Conservation (phyloP, 2,797 vertebrate species). For the Hydrocynus forskahlii region DNA sequence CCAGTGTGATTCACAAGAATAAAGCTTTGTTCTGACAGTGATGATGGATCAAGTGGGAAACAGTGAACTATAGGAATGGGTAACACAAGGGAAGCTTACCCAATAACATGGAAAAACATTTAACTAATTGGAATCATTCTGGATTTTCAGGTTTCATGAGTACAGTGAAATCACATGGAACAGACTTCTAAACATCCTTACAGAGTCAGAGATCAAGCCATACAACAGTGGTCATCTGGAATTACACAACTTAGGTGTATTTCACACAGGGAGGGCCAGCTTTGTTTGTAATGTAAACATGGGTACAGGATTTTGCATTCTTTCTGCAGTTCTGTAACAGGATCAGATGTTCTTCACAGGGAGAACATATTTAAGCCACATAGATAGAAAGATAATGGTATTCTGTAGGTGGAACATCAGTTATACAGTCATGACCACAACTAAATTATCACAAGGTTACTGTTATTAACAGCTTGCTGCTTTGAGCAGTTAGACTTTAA, state of each 20-base stretch:
- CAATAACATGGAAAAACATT: not conserved
- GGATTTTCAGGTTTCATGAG: not conserved
- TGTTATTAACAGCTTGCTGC: not conserved
- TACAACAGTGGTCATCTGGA: conserved; percentile 3
- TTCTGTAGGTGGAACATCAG: not conserved
- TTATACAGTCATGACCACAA: not conserved
- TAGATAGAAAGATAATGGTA: conserved; percentile 1
- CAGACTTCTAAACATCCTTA: not conserved
- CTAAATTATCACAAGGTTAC: not conserved
- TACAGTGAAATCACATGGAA: not conserved
- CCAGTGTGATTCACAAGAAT: no score
- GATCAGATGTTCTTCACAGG: conserved; percentile 9
- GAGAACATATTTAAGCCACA: conserved; percentile 7
- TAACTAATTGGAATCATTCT: not conserved
- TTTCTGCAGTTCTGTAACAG: conserved; percentile 2
- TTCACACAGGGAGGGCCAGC: not conserved
- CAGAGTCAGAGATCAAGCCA: not conserved
- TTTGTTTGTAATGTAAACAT: conserved; percentile 15
- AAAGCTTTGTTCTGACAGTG: no score
- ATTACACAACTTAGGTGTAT: not conserved
- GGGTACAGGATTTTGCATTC: conserved; percentile 9
- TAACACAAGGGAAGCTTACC: no score
- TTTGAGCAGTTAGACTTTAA: conserved; percentile 6
- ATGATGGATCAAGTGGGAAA: no score
- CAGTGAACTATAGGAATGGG: no score